These are phyloP conservation scores for Pseudanteris insignis DNA, from an alignment of 2,888 invertebrate genomes.

Conservation along the genomic window DNA sequence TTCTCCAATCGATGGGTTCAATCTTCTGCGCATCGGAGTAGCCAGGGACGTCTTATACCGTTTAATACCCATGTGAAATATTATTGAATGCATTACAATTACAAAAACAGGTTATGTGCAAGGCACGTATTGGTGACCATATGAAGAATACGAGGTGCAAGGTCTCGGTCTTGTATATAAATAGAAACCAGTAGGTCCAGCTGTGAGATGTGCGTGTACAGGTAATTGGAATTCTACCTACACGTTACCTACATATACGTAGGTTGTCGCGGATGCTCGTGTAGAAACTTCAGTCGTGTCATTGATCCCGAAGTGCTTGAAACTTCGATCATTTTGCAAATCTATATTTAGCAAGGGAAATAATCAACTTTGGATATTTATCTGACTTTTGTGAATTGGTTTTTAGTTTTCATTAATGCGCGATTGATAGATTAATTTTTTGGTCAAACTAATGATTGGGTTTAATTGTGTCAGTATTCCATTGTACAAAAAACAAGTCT, in stretches of 20 bases:
- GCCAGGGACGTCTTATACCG: background rate
- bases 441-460: no score
- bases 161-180: conserved; percentile 57
- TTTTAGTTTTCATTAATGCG: no score
- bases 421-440: no score
- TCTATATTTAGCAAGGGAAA: no score
- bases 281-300: conserved; percentile 55
- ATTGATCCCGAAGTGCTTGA: conserved; percentile 57
- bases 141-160: conserved; percentile 48
- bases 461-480: no score
- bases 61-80: conserved; percentile 28
- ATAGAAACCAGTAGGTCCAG: conserved; percentile 64
- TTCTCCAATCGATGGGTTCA: no score
- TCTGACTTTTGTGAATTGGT: no score
- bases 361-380: no score
- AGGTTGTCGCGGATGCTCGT: conserved; percentile 50
- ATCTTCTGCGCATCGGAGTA: no score
- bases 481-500: no score
- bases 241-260: conserved; percentile 51
- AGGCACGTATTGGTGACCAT: conserved; percentile 22
- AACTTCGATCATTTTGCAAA: no score
- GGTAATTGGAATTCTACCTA: conserved; percentile 60
- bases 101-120: conserved; percentile 35
- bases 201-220: conserved; percentile 54
- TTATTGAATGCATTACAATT: conserved; percentile 34